phyloP scores from a whole-genome alignment of 2,888 invertebrate species.

The Strigamia crassipes region DNA sequence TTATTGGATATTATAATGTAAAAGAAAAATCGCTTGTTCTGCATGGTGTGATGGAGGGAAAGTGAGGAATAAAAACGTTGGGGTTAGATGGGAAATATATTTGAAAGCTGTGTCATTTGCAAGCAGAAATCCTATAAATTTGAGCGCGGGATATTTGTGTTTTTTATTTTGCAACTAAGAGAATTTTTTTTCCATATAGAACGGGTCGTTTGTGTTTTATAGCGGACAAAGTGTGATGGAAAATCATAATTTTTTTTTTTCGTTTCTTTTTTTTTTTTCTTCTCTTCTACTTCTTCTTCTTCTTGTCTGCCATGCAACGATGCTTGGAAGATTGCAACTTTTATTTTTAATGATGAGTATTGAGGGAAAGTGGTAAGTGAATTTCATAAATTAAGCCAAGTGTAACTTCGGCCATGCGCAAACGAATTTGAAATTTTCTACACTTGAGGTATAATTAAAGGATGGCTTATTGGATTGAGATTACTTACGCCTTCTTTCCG shows the following conservation, averaged over 20 bases:
- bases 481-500: constrained; percentile 46
- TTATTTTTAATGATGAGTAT: neutral
- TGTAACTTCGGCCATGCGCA: constrained; percentile 45
- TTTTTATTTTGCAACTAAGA: neutral
- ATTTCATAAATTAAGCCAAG: constrained; percentile 48
- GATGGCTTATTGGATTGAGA: constrained; percentile 48
- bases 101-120: constrained; percentile 20
- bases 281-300: neutral
- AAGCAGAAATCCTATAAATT: constrained; percentile 36
- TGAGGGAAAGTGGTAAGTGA: neutral
- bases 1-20: constrained; percentile 15
- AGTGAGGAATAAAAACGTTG: constrained; percentile 7
- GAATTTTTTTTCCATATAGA: constrained; percentile 23
- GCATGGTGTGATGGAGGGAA: constrained; percentile 13
- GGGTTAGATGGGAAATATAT: constrained; percentile 30
- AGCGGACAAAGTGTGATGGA: constrained; percentile 31
- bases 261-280: neutral
- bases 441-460: constrained; percentile 48
- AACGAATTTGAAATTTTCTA: constrained; percentile 47
- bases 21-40: constrained; percentile 22
- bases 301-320: neutral
- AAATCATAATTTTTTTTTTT: neutral
- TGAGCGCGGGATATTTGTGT: neutral
- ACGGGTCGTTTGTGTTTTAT: constrained; percentile 32
- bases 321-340: neutral